Percentiles rank a stretch among this genome's conserved stretches.
These are phyloP conservation scores for Micromesistius poutassou DNA, from an alignment of 2,797 vertebrate genomes.

Conservation along the genomic window DNA sequence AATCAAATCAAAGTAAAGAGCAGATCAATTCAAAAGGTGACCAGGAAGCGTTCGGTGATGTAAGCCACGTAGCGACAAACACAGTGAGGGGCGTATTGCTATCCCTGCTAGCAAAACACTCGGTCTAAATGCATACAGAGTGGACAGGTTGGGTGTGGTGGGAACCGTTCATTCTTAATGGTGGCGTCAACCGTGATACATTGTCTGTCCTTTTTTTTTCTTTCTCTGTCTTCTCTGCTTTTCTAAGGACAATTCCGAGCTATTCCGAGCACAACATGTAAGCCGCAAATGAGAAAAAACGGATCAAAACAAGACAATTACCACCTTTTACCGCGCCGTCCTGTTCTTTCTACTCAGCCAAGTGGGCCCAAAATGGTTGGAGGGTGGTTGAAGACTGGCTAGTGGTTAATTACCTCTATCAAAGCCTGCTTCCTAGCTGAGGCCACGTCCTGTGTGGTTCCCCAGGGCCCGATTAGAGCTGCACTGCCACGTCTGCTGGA, in stretches of 20 bases:
- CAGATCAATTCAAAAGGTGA: slow-evolving; percentile 18
- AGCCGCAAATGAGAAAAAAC: not conserved
- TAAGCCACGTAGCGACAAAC: not conserved
- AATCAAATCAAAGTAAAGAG: not conserved
- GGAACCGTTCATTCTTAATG: not conserved
- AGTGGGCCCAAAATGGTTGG: slow-evolving; percentile 7
- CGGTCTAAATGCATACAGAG: not conserved
- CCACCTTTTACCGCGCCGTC: not conserved
- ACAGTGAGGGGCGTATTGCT: not conserved
- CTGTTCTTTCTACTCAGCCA: not conserved
- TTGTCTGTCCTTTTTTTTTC: not conserved
- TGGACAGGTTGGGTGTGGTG: not conserved
- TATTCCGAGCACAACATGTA: not conserved
- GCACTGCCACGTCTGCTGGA: slow-evolving; percentile 6
- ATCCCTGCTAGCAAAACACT: slow-evolving; percentile 1
- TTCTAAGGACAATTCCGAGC: too few relatives aligned
- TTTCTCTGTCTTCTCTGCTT: too few relatives aligned
- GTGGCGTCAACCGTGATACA: not conserved
- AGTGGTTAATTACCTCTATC: slow-evolving; percentile 47
- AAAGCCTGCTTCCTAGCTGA: slow-evolving; percentile 11
- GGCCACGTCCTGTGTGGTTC: slow-evolving; percentile 29
- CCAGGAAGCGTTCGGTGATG: slow-evolving; percentile 6
- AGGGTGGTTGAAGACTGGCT: slow-evolving; percentile 17
- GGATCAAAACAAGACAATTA: not conserved
- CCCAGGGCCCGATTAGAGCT: slow-evolving; percentile 37